phyloP scores from a whole-genome alignment of 2,797 vertebrate species.

The Etheostoma nigrum region DNA sequence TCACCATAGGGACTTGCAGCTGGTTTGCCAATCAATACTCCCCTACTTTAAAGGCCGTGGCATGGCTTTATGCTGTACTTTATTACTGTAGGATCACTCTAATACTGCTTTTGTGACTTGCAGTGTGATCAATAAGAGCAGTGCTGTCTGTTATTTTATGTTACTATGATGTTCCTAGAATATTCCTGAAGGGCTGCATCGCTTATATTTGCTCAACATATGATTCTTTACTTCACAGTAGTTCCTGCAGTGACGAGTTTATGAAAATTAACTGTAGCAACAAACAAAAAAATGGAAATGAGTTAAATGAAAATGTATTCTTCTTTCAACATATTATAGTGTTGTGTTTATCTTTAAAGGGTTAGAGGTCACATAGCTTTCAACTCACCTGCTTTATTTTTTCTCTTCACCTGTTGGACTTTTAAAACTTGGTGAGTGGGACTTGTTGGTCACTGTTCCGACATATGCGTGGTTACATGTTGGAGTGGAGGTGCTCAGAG shows the following conservation, averaged over 20 bases:
- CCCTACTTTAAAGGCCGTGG: slow-evolving; percentile 26
- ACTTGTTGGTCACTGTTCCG: background rate
- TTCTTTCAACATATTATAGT: background rate
- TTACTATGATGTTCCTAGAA: slow-evolving; percentile 7
- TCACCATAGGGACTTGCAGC: slow-evolving; percentile 1
- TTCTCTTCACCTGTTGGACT: slow-evolving; percentile 32
- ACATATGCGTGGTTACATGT: slow-evolving; percentile 18
- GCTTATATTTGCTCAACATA: too few species aligned
- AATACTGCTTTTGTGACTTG: slow-evolving; percentile 23
- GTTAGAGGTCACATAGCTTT: slow-evolving; percentile 25
- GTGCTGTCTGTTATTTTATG: slow-evolving; percentile 1
- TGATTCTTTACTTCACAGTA: background rate
- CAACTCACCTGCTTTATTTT: background rate
- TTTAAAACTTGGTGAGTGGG: slow-evolving; percentile 19
- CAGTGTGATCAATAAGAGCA: slow-evolving; percentile 36
- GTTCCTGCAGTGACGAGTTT: background rate
- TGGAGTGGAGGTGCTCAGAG: slow-evolving; percentile 24
- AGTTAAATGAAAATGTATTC: background rate
- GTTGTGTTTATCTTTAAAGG: background rate
- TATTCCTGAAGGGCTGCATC: background rate
- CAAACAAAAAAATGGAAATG: too few species aligned
- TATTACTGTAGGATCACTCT: slow-evolving; percentile 35
- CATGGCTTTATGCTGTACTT: slow-evolving; percentile 21
- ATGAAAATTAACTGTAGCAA: background rate
- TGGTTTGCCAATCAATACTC: slow-evolving; percentile 44